Evolutionary conservation across 2,888 invertebrate genomes (phyloP), one percentile per base, ranked within the genome.

Genomic region (Drosophila birchii): DNA sequence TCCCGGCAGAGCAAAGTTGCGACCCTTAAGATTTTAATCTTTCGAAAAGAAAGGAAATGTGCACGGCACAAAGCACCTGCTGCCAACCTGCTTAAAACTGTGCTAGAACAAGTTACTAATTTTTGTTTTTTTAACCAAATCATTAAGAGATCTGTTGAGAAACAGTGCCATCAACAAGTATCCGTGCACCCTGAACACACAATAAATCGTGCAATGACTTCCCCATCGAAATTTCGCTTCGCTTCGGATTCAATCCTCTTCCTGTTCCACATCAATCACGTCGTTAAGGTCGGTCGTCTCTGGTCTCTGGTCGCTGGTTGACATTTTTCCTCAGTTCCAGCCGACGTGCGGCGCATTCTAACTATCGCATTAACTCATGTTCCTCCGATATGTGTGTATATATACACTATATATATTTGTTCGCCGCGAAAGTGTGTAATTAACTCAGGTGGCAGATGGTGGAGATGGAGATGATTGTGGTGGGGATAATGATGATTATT

Each of bases 241-340:
- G 44, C 55, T 56, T 56, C 47, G 51, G 16, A 32, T 18, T 20
- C 32, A 34, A 20, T 34, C 51, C 47, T 84, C 81, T 83, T 83
- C 83, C 83, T 88, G 87, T 71, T 76, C 84, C 76, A 78, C 70
- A 86, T 83, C 79, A 82, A 88, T 88, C 81, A 88, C 55, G 41
- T 56, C 54, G 26, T 64, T 71, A 82, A 83, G 60, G 60, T 51
- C 51, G 68, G 79, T 74, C 72, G 79, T 74, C 72, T 76, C 26
- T 26, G 26, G 26, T 29, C 29, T 29, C 68, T 60, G 51, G 36
- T 61, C 60, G 55, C 68, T 58, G 34, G 71, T 64, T 80, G 81
- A 81, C 76, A 83, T 86, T 86, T 80, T 51, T 70, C 63, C 75
- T 68, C 72, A 54, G 79, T 75, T 68, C 41, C 53, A 67, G 56